Percentiles rank a stretch among this genome's conserved stretches.
Evolutionary conservation across 1,140 invertebrate species (phyloP).

Genomic region (Drosophila fuyamai): DNA sequence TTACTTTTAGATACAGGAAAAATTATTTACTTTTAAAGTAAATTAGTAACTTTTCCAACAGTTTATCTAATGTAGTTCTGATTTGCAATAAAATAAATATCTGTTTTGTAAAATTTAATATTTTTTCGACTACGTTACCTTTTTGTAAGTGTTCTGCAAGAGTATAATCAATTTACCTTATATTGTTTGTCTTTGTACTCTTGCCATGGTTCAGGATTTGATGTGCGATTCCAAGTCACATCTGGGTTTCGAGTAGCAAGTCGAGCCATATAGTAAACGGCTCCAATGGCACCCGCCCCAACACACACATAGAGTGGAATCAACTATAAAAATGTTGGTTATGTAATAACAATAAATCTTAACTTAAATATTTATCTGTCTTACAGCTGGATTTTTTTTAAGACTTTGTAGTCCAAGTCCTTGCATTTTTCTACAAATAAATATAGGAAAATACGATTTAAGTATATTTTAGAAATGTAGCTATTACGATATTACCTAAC

Average conservation of each 20-base stretch:
- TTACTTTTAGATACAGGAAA: too few species aligned
- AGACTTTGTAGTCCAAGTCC: slow-evolving; percentile 7
- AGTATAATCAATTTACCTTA: not conserved
- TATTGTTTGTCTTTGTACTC: slow-evolving; percentile 7
- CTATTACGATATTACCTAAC: not conserved
- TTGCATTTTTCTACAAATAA: not conserved
- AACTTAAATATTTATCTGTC: not conserved
- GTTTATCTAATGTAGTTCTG: too few species aligned
- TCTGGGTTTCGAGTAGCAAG: slow-evolving; percentile 4
- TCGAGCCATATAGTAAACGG: slow-evolving; percentile 3
- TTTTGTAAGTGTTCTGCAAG: too few species aligned
- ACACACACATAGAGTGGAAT: slow-evolving; percentile 10
- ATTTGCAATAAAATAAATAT: too few species aligned
- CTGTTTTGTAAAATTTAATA: too few species aligned
- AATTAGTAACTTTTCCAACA: too few species aligned
- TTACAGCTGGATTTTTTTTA: slow-evolving; percentile 8
- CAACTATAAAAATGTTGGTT: not conserved
- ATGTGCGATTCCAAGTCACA: slow-evolving; percentile 7
- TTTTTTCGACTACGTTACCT: too few species aligned
- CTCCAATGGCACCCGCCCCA: slow-evolving; percentile 6
- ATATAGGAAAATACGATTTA: too few species aligned
- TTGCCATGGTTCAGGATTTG: slow-evolving; percentile 9
- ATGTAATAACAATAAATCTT: not conserved
- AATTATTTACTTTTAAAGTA: too few species aligned
- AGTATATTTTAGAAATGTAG: not conserved